phyloP scores from a whole-genome alignment of 2,797 vertebrate genomes.

The Melanotaenia trifasciata region DNA sequence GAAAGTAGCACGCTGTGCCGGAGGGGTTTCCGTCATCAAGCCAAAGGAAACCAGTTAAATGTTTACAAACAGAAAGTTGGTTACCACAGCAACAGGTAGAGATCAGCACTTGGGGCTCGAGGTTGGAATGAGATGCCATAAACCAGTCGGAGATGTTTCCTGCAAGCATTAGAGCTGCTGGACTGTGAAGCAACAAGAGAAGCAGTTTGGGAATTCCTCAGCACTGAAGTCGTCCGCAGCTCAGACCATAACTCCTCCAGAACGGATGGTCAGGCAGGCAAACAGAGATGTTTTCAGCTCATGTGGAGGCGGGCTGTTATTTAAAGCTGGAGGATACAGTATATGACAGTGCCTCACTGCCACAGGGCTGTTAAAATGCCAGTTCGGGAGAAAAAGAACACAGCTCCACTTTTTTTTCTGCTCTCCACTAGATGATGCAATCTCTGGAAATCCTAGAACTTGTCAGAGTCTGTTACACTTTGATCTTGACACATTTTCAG shows the following conservation, averaged over 20 bases:
- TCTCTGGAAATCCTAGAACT: conserved; percentile 46
- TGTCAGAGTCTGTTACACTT: conserved; percentile 21
- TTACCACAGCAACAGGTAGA: conserved; percentile 82
- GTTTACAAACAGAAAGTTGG: conserved; percentile 79
- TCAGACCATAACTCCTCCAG: conserved; percentile 80
- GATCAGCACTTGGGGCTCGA: conserved; percentile 73
- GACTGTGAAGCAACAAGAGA: conserved; percentile 83
- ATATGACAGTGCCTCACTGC: conserved; percentile 10
- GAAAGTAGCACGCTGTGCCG: conserved; percentile 17
- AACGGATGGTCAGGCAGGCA: conserved; percentile 37
- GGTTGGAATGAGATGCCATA: conserved; percentile 79
- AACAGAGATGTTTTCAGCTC: conserved; percentile 60
- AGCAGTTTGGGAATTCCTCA: conserved; percentile 90
- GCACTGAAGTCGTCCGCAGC: conserved; percentile 85
- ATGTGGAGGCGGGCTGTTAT: conserved; percentile 2
- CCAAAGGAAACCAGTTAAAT: conserved; percentile 22
- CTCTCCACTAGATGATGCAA: conserved; percentile 52
- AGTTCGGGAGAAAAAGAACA: conserved; percentile 33
- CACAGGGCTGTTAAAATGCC: conserved; percentile 26
- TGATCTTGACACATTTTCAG: conserved; percentile 23
- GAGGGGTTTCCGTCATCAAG: conserved; percentile 26
- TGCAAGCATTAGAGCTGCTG: conserved; percentile 74
- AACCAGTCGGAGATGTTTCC: conserved; percentile 80
- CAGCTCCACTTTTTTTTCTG: conserved; percentile 19
- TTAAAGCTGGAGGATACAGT: conserved; percentile 18